These are phyloP conservation scores for Etheostoma cragini DNA, from an alignment of 2,113 vertebrate species.

Conservation along the genomic window DNA sequence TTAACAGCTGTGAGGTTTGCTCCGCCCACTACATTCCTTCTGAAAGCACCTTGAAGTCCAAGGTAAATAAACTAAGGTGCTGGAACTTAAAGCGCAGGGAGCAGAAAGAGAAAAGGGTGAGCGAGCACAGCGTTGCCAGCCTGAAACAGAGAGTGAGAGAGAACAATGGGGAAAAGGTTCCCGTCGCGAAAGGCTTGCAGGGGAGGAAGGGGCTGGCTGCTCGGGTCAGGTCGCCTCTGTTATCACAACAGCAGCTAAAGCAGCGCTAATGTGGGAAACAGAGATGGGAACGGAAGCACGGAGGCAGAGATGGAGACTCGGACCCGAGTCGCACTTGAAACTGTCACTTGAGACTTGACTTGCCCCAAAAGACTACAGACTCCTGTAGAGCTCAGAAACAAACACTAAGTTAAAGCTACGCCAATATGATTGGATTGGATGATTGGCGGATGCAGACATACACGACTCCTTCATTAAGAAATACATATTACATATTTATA, in stretches of 20 bases:
- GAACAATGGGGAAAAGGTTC: slow-evolving; percentile 70
- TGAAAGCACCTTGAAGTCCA: slow-evolving; percentile 34
- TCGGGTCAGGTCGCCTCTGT: slow-evolving; percentile 62
- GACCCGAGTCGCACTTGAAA: too few species aligned
- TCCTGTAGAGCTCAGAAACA: too few species aligned
- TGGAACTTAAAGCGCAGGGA: slow-evolving; percentile 13
- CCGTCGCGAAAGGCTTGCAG: slow-evolving; percentile 52
- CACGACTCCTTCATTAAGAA: too few species aligned
- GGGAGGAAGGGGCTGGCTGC: slow-evolving; percentile 58
- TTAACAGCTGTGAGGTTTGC: slow-evolving; percentile 1
- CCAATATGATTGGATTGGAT: too few species aligned
- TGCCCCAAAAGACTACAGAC: too few species aligned
- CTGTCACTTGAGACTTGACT: too few species aligned
- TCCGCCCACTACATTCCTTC: neutral
- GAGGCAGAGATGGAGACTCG: too few species aligned
- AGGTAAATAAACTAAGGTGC: slow-evolving; percentile 49
- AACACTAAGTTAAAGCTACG: too few species aligned
- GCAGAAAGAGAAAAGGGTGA: slow-evolving; percentile 15
- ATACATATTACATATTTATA: too few species aligned
- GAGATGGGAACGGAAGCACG: slow-evolving; percentile 26
- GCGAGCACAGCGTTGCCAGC: slow-evolving; percentile 29
- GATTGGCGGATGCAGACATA: too few species aligned
- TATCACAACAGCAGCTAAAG: slow-evolving; percentile 65
- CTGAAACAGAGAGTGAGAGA: slow-evolving; percentile 6
- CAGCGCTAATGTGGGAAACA: slow-evolving; percentile 62